These are phyloP conservation scores for Stegostoma tigrinum DNA, from an alignment of 2,113 vertebrate genomes.

Conservation along the genomic window DNA sequence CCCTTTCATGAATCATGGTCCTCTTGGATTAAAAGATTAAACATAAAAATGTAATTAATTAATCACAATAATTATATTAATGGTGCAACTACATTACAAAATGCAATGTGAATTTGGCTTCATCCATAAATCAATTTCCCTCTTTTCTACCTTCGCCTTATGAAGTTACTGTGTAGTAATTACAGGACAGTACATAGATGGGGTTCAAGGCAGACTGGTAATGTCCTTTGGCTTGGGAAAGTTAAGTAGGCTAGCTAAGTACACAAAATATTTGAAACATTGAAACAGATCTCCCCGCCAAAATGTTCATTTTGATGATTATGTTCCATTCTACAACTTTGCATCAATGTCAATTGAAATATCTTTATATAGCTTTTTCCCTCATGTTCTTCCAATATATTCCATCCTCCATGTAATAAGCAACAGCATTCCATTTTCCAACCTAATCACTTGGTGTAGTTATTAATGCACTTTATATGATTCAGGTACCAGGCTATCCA, in stretches of 20 bases:
- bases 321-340: neutral
- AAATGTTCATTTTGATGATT: neutral
- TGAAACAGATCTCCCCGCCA: neutral
- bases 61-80: conserved; percentile 3
- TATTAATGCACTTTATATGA: no score
- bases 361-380: neutral
- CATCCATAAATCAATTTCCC: neutral
- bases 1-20: neutral
- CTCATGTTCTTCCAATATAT: neutral
- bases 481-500: no score
- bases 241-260: neutral
- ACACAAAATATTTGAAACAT: neutral
- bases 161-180: neutral
- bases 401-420: no score
- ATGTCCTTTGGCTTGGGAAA: neutral
- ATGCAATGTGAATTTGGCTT: neutral
- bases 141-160: neutral
- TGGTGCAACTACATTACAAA: neutral
- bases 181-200: neutral
- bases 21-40: neutral
- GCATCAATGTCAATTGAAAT: neutral
- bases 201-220: neutral
- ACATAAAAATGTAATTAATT: conserved; percentile 23
- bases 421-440: no score
- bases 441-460: no score